Evolutionary conservation across 2,113 vertebrate genomes (phyloP), one percentile per base, ranked within the genome.

Genomic region (Corvus hawaiiensis): DNA sequence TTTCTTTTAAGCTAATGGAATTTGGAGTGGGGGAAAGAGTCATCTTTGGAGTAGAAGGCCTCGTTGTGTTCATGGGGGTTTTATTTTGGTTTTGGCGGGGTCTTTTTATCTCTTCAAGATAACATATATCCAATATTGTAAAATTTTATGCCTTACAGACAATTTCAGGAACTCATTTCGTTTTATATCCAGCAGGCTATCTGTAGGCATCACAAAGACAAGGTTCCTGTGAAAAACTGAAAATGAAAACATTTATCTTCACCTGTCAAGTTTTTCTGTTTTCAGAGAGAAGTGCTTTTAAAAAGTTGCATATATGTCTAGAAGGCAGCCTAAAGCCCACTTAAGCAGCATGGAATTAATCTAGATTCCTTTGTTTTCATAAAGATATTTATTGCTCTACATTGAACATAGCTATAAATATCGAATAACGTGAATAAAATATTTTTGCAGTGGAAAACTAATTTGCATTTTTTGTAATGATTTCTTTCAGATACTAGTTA

Each of bases 291-390:
- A 83, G 5, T 26, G 14, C 8, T 69, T 66, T 80, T 55, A 39
- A 51, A 71, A 84, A 91, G 78, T 44, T 67, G 30, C 30, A 4
- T 82, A 3, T 56, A 26, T 77, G 24, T 69, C 46, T 73, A 44
- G 72, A 73, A 85, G 64, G 61, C 18, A 68, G 17, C 41, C 30
- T 81, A 27, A 84, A 91, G 6, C 23, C 44, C 12, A 26, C 61
- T 87, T 93, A 82, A 79, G 74, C 28, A 64, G 7, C 7, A 41
- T 51, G 9, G 12, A 87, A 64, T 78, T 89, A 68, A 79, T 91
- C 43, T 91, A 21, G 14, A 56, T 56, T 72, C 28, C 46, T 86
- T 88, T 94, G 49, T 93, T 94, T 85, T 88, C 24, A 24, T 80
- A 49, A 56, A 73, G 17, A 16, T 76, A 52, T 85, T 94, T 86